phyloP scores from a whole-genome alignment of 1,140 invertebrate species.

The Bombus waltoni region DNA sequence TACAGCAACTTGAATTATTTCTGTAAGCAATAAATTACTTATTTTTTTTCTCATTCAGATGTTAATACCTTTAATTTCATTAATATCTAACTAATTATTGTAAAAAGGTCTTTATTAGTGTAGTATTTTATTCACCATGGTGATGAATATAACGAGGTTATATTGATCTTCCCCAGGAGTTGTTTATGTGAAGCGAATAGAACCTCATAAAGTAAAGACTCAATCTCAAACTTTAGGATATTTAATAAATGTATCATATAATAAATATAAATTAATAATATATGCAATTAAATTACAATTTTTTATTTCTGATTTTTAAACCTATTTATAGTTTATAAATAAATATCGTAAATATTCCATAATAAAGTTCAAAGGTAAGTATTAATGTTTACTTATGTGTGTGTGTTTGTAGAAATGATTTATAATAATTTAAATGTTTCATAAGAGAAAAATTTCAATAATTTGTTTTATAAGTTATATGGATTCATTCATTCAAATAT shows the following conservation, averaged over 20 bases:
- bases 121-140: slow-evolving; percentile 58
- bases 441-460: background rate
- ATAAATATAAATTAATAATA: background rate
- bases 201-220: background rate
- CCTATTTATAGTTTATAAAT: background rate
- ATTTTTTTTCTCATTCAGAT: background rate
- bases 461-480: background rate
- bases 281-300: background rate
- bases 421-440: background rate
- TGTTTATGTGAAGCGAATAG: background rate
- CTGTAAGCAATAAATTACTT: background rate
- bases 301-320: background rate
- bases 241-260: background rate
- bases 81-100: background rate
- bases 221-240: background rate
- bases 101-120: slow-evolving; percentile 23
- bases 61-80: background rate
- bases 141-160: slow-evolving; percentile 53
- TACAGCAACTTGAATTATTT: background rate
- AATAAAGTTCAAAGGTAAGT: background rate
- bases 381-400: background rate
- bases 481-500: background rate
- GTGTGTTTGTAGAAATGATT: background rate
- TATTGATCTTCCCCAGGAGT: slow-evolving; percentile 56
- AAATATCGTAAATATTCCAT: background rate